These are phyloP conservation scores for Mustelus asterias DNA, from an alignment of 2,113 vertebrate species.

Conservation along the genomic window DNA sequence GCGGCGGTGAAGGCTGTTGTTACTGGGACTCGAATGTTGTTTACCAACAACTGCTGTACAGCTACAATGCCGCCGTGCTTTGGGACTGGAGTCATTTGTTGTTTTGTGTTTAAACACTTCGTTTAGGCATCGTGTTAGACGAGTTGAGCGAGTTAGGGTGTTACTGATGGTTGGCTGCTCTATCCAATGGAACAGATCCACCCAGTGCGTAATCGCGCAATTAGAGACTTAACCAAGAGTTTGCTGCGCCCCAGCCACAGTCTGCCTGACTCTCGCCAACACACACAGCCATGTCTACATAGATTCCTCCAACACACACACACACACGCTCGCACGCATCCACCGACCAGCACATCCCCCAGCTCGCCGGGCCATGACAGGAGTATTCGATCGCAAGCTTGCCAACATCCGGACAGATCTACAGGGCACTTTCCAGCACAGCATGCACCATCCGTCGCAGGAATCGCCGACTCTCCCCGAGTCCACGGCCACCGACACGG, in stretches of 20 bases:
- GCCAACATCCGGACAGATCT: conserved; percentile 85
- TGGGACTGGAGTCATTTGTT: not conserved
- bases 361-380: conserved; percentile 72
- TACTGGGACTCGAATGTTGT: not conserved
- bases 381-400: conserved; percentile 95
- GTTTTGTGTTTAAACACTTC: conserved; percentile 10
- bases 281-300: conserved; percentile 59
- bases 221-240: conserved; percentile 99
- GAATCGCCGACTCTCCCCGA: conserved; percentile 97
- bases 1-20: not conserved
- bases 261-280: conserved; percentile 66
- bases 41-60: conserved; percentile 13
- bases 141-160: conserved; percentile 87
- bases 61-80: not conserved
- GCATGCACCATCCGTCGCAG: conserved; percentile 82
- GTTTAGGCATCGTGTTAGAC: conserved; percentile 65
- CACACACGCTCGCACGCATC: conserved; percentile 37
- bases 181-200: conserved; percentile 99
- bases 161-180: conserved; percentile 71
- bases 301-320: conserved; percentile 48
- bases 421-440: conserved; percentile 83
- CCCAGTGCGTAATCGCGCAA: conserved; percentile 98
- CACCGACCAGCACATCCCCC: conserved; percentile 42
- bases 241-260: conserved; percentile 87
- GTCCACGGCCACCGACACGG: conserved; percentile 93